Evolutionary conservation across 30 jellyfish, hydroid and myxozoan genomes (phyloP).

Genomic region (Cassiopea andromeda): DNA sequence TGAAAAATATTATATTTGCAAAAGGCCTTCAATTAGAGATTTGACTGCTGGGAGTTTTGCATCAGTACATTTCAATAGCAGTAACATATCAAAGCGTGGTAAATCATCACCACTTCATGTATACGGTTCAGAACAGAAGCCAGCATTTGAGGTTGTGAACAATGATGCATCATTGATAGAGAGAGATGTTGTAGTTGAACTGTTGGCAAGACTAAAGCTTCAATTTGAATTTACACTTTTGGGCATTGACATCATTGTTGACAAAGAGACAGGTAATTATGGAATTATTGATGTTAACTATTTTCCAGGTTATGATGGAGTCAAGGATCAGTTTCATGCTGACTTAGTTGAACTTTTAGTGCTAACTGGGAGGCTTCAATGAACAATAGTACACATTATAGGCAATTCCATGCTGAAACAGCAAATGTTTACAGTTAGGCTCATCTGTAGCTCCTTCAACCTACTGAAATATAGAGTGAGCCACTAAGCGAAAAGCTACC

Average conservation of each 20-base stretch:
- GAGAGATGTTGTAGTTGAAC: constrained; percentile 69
- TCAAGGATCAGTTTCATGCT: constrained; percentile 51
- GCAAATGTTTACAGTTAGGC: too few species aligned
- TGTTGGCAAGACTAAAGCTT: constrained; percentile 50
- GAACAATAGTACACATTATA: neutral
- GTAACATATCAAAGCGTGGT: constrained; percentile 78
- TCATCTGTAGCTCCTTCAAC: too few species aligned
- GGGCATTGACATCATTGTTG: constrained; percentile 90
- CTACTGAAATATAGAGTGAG: too few species aligned
- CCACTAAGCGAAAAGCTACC: too few species aligned
- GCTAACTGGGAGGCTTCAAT: neutral
- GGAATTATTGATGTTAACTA: constrained; percentile 91
- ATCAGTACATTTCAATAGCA: constrained; percentile 73
- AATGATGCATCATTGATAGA: constrained; percentile 75
- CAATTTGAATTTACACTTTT: constrained; percentile 57
- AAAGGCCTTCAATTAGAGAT: constrained; percentile 92
- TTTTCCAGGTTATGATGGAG: constrained; percentile 97
- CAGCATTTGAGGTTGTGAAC: constrained; percentile 25
- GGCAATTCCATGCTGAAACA: neutral
- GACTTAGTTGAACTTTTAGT: constrained; percentile 73
- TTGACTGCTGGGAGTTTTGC: constrained; percentile 65
- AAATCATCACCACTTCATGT: constrained; percentile 58
- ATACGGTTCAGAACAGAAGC: neutral
- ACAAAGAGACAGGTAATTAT: constrained; percentile 78
- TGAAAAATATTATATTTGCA: constrained; percentile 69